Percentiles rank a stretch among this genome's conserved stretches.
These are phyloP conservation scores for Bufo gargarizans DNA, from an alignment of 2,113 vertebrate genomes.

Conservation along the genomic window DNA sequence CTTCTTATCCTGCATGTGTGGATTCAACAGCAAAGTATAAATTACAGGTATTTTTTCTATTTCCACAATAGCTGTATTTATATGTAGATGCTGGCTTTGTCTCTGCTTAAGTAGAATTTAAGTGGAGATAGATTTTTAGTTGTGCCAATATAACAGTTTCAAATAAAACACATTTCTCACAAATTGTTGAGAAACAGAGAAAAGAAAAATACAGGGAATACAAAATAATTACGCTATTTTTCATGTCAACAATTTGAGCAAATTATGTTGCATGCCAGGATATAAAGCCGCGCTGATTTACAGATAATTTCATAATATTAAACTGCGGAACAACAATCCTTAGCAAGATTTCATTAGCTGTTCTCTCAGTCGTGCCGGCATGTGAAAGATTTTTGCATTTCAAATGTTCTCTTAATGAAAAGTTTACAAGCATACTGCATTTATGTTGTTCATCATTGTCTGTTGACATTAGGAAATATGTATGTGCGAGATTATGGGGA, in stretches of 20 bases:
- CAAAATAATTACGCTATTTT: conserved; percentile 38
- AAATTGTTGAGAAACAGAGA: not conserved
- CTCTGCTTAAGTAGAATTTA: not conserved
- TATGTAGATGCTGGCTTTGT: not conserved
- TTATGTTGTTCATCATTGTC: conserved; percentile 28
- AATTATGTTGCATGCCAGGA: conserved; percentile 27
- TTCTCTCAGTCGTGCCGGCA: conserved; percentile 3
- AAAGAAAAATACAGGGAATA: not conserved
- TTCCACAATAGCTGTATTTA: not conserved
- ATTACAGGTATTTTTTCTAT: not conserved
- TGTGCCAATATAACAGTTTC: not conserved
- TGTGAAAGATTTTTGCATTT: conserved; percentile 30
- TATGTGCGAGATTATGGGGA: not conserved
- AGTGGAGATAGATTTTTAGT: not conserved
- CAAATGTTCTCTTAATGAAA: conserved; percentile 48
- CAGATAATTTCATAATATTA: conserved; percentile 32
- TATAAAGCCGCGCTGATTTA: conserved; percentile 32
- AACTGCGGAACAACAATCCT: conserved; percentile 22
- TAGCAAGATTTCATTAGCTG: conserved; percentile 36
- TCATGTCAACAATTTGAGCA: conserved; percentile 36
- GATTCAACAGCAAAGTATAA: not conserved
- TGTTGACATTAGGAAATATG: not conserved
- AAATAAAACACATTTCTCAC: conserved; percentile 15
- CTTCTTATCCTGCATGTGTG: not conserved
- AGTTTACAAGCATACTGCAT: conserved; percentile 15